Evolutionary conservation across 2,888 invertebrate species (phyloP).

Genomic region (Criorhina ranunculi): DNA sequence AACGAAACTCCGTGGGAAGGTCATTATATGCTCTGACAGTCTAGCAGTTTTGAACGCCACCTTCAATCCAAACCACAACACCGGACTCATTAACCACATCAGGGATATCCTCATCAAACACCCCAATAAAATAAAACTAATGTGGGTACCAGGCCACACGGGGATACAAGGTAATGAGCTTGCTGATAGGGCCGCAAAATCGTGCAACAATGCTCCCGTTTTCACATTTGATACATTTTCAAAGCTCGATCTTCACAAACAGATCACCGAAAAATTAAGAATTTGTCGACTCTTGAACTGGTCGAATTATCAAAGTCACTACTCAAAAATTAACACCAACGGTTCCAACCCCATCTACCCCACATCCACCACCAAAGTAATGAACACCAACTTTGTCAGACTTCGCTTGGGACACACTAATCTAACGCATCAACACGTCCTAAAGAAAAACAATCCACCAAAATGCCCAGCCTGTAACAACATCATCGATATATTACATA

Average conservation of each 20-base stretch:
- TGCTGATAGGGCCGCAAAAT: neutral
- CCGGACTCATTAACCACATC: neutral
- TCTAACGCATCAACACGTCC: neutral
- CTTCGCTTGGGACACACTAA: neutral
- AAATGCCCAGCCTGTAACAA: neutral
- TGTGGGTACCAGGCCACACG: neutral
- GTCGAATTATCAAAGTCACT: neutral
- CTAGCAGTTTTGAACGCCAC: neutral
- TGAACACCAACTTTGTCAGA: neutral
- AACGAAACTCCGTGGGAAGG: neutral
- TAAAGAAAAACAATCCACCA: conserved; percentile 8
- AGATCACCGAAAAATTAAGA: too few species aligned
- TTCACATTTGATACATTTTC: neutral
- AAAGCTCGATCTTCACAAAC: too few species aligned
- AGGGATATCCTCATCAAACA: neutral
- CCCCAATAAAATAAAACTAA: neutral
- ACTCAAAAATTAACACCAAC: neutral
- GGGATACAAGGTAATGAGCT: neutral
- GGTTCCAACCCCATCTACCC: neutral
- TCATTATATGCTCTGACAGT: conserved; percentile 1
- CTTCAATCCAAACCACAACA: conserved; percentile 3
- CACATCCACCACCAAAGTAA: neutral
- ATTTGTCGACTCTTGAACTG: too few species aligned
- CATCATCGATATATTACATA: conserved; percentile 1
- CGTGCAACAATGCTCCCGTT: neutral